These are phyloP conservation scores for Lepus americanus DNA, from an alignment of 2,113 vertebrate genomes.

Conservation along the genomic window DNA sequence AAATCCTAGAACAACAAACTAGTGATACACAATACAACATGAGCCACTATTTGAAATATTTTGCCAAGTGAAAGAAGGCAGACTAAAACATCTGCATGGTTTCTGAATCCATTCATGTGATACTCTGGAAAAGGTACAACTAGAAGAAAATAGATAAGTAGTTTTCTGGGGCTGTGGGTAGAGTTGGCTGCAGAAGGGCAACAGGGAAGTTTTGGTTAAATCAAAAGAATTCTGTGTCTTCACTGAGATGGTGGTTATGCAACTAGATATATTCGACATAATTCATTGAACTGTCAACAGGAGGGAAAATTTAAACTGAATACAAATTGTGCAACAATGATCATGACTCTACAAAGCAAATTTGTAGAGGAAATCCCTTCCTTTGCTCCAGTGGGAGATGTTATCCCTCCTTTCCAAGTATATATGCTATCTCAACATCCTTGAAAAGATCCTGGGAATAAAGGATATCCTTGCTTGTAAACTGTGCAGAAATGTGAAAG, in stretches of 20 bases:
- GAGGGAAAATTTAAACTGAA: neutral
- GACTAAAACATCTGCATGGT: neutral
- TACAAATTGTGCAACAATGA: neutral
- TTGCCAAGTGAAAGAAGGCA: neutral
- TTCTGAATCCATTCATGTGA: neutral
- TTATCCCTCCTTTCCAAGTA: neutral
- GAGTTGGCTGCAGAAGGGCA: neutral
- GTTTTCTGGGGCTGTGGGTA: neutral
- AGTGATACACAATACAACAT: neutral
- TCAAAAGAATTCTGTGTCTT: neutral
- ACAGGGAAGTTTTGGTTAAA: neutral
- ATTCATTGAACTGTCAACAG: neutral
- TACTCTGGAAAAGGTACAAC: neutral
- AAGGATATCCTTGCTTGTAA: neutral
- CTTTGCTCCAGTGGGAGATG: neutral
- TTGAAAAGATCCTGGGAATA: neutral
- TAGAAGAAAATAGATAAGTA: neutral
- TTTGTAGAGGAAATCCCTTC: neutral
- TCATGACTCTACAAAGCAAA: neutral
- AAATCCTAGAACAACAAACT: neutral
- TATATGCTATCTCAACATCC: neutral
- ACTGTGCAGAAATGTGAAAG: neutral
- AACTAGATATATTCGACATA: neutral
- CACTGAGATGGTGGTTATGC: neutral
- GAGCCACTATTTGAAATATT: neutral